These are phyloP conservation scores for Bradypus variegatus DNA, from an alignment of 2,797 vertebrate genomes.

Conservation along the genomic window DNA sequence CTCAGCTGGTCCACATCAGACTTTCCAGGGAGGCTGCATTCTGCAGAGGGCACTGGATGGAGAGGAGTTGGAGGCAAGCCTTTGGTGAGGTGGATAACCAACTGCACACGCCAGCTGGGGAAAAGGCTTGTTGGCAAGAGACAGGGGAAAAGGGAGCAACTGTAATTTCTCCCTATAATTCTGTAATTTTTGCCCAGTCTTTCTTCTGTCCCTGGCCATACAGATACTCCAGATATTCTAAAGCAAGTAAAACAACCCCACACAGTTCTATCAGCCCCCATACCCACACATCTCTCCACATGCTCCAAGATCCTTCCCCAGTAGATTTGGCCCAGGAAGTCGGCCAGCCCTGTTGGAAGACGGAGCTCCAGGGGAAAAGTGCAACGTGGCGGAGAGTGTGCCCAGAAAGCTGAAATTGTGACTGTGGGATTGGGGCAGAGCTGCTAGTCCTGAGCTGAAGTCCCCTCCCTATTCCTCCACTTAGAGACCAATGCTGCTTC, in stretches of 20 bases:
- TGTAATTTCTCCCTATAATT: neutral
- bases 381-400: constrained; percentile 19
- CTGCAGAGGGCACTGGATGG: neutral
- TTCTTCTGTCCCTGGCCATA: neutral
- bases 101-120: neutral
- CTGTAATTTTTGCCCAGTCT: neutral
- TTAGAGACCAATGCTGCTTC: neutral
- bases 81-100: neutral
- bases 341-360: constrained; percentile 51
- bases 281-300: neutral
- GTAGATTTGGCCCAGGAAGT: constrained; percentile 28
- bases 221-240: neutral
- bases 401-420: constrained; percentile 29
- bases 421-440: neutral
- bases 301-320: constrained; percentile 47
- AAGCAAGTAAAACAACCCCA: neutral
- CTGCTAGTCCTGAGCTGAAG: neutral
- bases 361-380: constrained; percentile 10
- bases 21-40: constrained; percentile 40
- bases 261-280: neutral
- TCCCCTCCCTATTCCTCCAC: neutral
- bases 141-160: neutral
- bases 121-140: neutral
- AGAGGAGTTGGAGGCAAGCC: neutral
- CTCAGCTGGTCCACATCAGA: constrained; percentile 19